Base-by-base conservation (phyloP, 2,797 vertebrate genomes). In the Sebastes taczanowskii region DNA sequence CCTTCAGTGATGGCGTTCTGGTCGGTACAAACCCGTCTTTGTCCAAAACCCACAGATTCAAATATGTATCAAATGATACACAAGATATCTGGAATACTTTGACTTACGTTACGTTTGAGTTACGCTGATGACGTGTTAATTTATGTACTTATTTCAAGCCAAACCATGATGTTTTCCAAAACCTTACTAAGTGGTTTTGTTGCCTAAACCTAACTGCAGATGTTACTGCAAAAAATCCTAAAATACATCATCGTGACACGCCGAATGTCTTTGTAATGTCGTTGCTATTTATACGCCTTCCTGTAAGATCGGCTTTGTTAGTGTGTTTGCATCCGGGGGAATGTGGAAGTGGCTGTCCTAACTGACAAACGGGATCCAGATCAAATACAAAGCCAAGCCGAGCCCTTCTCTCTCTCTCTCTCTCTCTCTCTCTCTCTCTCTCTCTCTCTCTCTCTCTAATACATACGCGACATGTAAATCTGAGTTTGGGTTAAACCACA, bases 281-380 rank as follows among this genome's bases (percentile, higher is more conserved):
- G 18, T 49, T 49, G 46, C 18, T 52, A 52, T 52, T 52, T n/a
- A 52, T 49, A 49, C 16, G 42, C 42, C 18, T 49, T 49, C 42
- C 42, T 49, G 42, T 49, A 18, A 49, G 3, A 49, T 49, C 7
- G 42, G 16, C 42, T 46, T 77, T 52, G 58, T 62, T 42, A 20
- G 73, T 42, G 77, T 30, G 14, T 22, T 61, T 63, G 52, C 32
- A 60, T 81, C 59, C 71, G 56, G 69, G 56, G 62, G 65, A 68
- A 68, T 84, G 61, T 80, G 71, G 73, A 75, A 72, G 61, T 73
- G 32, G 34, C 25, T 1, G 2, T 59, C n/a, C 23, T n/a, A 30
- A 58, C 22, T 74, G 52, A 74, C 34, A 63, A 76, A 82, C 79
- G 73, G 74, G 77, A 83, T 62, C 68, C 27, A 52, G 27, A 18